A percentile compares a stretch with the other conserved stretches of the same genome.
phyloP scores from a whole-genome alignment of 2,113 vertebrate genomes.

The Parus major region DNA sequence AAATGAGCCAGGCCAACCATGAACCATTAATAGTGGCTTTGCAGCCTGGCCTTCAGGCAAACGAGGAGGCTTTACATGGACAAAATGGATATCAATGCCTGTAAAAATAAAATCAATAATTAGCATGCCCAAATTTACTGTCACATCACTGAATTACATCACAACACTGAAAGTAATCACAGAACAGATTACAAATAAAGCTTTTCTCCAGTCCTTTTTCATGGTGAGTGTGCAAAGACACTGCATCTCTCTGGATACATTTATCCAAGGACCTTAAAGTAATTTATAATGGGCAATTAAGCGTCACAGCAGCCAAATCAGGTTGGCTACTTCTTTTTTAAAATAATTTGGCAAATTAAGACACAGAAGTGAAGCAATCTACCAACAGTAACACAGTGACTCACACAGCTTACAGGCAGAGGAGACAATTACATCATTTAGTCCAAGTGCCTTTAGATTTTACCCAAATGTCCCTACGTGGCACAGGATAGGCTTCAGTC shows the following conservation, averaged over 20 bases:
- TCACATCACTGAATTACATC: background rate
- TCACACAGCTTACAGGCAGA: slow-evolving; percentile 5
- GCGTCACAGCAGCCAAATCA: background rate
- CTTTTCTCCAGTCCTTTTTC: background rate
- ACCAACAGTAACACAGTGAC: background rate
- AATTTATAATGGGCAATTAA: slow-evolving; percentile 1
- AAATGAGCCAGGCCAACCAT: slow-evolving; percentile 82
- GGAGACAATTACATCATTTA: background rate
- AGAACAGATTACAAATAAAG: background rate
- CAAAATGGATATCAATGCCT: slow-evolving; percentile 81
- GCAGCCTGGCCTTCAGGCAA: slow-evolving; percentile 46
- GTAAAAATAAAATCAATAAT: background rate
- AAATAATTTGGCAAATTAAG: slow-evolving; percentile 32
- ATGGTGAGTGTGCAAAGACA: background rate
- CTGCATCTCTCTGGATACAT: background rate
- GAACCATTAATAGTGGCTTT: slow-evolving; percentile 78
- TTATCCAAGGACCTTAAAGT: background rate
- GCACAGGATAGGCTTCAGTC: background rate
- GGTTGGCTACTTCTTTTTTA: background rate
- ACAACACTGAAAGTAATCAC: background rate
- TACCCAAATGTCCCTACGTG: background rate
- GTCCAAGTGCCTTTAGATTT: background rate
- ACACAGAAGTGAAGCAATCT: background rate
- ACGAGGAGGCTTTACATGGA: slow-evolving; percentile 69
- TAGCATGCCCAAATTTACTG: background rate